Conservation (phyloP, 1,140 invertebrate species). For the Nasonia vitripennis region DNA sequence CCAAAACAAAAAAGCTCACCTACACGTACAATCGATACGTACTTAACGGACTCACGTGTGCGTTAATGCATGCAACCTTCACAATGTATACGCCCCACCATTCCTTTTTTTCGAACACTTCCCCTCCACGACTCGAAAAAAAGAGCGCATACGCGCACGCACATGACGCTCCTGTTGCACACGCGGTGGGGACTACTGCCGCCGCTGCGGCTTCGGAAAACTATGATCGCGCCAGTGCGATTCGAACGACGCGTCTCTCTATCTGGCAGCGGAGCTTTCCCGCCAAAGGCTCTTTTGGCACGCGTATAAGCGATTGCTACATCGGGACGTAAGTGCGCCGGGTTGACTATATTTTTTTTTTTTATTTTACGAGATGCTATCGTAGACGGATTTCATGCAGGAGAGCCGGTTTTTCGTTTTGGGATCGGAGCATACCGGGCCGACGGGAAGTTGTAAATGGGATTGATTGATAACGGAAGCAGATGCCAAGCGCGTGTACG, state of each 20-base stretch:
- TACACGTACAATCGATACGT: background rate
- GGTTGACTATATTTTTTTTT: no score
- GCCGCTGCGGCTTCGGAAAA: background rate
- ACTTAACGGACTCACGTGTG: conserved; percentile 13
- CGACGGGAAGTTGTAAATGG: background rate
- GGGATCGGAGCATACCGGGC: background rate
- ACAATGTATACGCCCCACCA: background rate
- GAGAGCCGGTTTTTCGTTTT: background rate
- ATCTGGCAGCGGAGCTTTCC: background rate
- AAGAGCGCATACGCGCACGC: background rate
- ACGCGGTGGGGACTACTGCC: background rate
- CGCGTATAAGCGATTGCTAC: no score
- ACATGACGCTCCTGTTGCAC: no score
- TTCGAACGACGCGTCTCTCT: background rate
- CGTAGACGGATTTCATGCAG: no score
- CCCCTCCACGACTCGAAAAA: background rate
- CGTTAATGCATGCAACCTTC: conserved; percentile 11
- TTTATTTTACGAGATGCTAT: no score
- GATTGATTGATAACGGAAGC: background rate
- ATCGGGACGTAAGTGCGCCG: no score
- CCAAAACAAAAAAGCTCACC: background rate
- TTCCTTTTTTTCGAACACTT: background rate
- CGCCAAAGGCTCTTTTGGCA: background rate
- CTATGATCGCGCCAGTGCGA: background rate
- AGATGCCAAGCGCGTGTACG: background rate